These are phyloP conservation scores for Papilio elwesi DNA, from an alignment of 2,888 invertebrate genomes.

Conservation along the genomic window DNA sequence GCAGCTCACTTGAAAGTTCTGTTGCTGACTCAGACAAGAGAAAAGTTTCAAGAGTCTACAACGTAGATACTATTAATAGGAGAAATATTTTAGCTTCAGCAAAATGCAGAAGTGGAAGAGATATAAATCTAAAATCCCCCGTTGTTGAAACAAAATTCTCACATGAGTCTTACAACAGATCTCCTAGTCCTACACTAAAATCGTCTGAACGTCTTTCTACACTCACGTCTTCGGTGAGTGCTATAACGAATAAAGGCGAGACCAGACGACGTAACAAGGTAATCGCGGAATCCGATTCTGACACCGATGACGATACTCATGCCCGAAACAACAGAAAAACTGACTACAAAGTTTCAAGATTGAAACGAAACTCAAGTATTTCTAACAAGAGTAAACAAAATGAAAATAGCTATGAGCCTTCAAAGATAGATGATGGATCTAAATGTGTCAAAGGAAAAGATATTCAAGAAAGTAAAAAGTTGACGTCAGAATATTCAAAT, in stretches of 20 bases:
- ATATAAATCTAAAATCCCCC: constrained; percentile 88
- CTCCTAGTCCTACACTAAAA: constrained; percentile 78
- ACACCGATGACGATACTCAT: constrained; percentile 71
- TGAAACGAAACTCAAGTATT: constrained; percentile 75
- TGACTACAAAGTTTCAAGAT: constrained; percentile 76
- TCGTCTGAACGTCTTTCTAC: constrained; percentile 82
- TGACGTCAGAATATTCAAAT: constrained; percentile 62
- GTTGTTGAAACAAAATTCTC: constrained; percentile 89
- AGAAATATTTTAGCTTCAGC: constrained; percentile 95
- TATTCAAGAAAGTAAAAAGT: constrained; percentile 69
- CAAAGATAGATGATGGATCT: constrained; percentile 68
- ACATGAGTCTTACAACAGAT: constrained; percentile 82
- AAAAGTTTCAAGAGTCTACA: constrained; percentile 90
- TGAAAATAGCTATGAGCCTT: constrained; percentile 61
- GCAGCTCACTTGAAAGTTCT: constrained; percentile 86
- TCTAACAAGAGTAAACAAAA: constrained; percentile 70
- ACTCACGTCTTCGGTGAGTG: constrained; percentile 82
- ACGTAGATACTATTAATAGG: constrained; percentile 92
- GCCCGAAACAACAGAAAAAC: constrained; percentile 76
- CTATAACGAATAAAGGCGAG: constrained; percentile 79
- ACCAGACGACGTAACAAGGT: constrained; percentile 78
- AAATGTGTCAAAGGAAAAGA: constrained; percentile 68
- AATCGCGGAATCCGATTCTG: constrained; percentile 75
- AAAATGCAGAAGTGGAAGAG: constrained; percentile 92
- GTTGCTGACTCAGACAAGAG: constrained; percentile 86